phyloP scores from a whole-genome alignment of 2,888 invertebrate genomes.

The Oscheius sp. region DNA sequence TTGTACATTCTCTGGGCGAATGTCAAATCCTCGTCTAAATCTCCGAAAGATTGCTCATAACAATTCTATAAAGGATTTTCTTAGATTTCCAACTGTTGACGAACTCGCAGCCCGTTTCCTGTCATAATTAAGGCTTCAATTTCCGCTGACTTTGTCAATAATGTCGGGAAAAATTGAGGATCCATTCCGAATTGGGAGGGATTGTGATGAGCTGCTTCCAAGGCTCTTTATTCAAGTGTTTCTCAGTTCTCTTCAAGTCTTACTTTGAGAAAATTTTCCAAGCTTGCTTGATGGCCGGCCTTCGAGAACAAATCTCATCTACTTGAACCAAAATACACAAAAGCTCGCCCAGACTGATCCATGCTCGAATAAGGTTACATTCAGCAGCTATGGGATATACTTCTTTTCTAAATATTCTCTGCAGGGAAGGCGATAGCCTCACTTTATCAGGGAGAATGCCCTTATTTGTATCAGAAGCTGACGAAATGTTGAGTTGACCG shows the following conservation, averaged over 20 bases:
- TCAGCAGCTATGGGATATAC: background rate
- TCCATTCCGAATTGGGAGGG: conserved; percentile 56
- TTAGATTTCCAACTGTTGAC: background rate
- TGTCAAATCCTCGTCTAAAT: conserved; percentile 43
- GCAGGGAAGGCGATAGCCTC: background rate
- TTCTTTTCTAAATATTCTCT: background rate
- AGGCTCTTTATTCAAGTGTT: conserved; percentile 39
- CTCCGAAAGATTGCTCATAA: conserved; percentile 50
- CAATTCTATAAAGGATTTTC: conserved; percentile 37
- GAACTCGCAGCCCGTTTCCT: conserved; percentile 39
- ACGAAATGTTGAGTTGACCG: conserved; percentile 34
- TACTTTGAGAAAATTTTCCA: conserved; percentile 43
- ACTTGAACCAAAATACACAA: conserved; percentile 56
- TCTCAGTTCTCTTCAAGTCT: conserved; percentile 2
- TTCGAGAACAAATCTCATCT: conserved; percentile 54
- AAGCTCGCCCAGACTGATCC: conserved; percentile 63
- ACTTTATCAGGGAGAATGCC: conserved; percentile 34
- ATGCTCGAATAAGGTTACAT: conserved; percentile 38
- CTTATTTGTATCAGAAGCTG: conserved; percentile 39
- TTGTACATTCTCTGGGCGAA: conserved; percentile 58
- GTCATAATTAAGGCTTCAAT: conserved; percentile 56
- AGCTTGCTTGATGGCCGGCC: conserved; percentile 40
- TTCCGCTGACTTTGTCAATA: conserved; percentile 45
- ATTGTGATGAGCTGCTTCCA: conserved; percentile 59
- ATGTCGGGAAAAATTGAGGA: conserved; percentile 42